Base-by-base conservation (phyloP, 2,113 vertebrate species). In the Aspiorhynchus laticeps region DNA sequence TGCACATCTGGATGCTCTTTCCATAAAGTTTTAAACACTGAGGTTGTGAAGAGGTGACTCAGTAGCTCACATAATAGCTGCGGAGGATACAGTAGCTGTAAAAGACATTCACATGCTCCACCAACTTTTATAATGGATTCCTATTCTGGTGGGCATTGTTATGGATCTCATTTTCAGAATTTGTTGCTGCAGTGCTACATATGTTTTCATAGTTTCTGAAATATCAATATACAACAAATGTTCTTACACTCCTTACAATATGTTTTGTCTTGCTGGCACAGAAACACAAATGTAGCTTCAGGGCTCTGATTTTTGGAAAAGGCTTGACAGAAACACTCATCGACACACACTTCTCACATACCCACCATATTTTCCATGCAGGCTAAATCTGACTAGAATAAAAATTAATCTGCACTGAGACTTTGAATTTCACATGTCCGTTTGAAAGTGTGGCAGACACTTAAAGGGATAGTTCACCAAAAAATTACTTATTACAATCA, bases 1-100 rank as follows among this genome's bases (percentile, higher is more conserved):
- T 53, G 65, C 43, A 84, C 82, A 84, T 84, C 82, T 84, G 82
- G 82, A n/a, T 84, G 38, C 67, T 73, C 46, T 84, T 73, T 84
- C 28, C 46, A 73, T 73, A 84, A 73, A 73, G 82, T 84, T 84
- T 84, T 73, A 73, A 69, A 83, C 63, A 48, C 61, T 51, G 41
- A 28, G 61, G 80, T 83, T 84, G 82, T 73, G 26, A 46, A 51
- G 67, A 84, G 28, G 10, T 53, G 46, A 73, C 46, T 48, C 82
- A 38, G 43, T 36, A 83, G 65, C 65, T 33, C 41, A 53, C 19
- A 53, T 36, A 83, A 53, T 71, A 69, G 19, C 36, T 43, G n/a
- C 1, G 8, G n/a, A 73, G 46, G 21, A 73, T 51, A 24, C 19
- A 71, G 46, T 73, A 73, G 65, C 28, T 83, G 26, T 26, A 24